phyloP scores from a whole-genome alignment of 35 echinoderm and acorn worm species.

The Apostichopus californicus region DNA sequence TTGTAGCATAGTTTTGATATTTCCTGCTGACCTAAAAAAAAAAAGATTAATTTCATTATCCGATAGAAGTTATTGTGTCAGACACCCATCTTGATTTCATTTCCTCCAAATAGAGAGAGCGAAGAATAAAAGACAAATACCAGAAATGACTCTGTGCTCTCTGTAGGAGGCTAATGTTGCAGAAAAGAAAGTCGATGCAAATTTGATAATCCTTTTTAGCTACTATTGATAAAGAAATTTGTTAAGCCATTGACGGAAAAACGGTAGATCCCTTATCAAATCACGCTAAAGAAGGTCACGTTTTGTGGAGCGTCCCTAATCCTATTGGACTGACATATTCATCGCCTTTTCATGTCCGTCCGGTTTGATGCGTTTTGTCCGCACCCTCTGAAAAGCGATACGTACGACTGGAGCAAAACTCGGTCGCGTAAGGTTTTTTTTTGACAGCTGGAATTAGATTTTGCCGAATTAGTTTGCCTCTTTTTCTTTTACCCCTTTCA shows the following conservation, averaged over 20 bases:
- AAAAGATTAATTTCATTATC: not conserved
- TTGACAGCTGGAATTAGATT: constrained; percentile 16
- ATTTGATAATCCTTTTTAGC: constrained; percentile 24
- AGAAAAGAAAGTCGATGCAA: constrained; percentile 25
- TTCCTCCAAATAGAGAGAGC: not conserved
- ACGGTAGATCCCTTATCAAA: not conserved
- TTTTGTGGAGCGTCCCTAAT: constrained; percentile 17
- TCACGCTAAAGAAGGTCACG: constrained; percentile 2
- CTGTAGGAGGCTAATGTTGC: constrained; percentile 16
- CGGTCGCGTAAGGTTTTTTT: not conserved
- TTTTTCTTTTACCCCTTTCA: not conserved
- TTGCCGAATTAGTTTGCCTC: constrained; percentile 1
- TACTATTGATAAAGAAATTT: constrained; percentile 35
- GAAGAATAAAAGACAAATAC: not conserved
- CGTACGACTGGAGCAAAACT: not conserved
- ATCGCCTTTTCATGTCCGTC: not conserved
- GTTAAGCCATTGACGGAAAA: constrained; percentile 12
- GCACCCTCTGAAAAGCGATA: not conserved
- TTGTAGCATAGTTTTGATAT: too few relatives aligned
- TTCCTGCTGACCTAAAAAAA: not conserved
- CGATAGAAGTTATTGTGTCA: not conserved
- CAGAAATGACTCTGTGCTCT: not conserved
- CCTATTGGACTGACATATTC: constrained; percentile 14
- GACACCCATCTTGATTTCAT: not conserved
- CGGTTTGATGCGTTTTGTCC: not conserved